phyloP scores from a whole-genome alignment of 2,113 vertebrate species.

The human (Homo sapiens) region GRCh38 chr11:41613501-41614000 shows the following conservation, averaged over 20 bases:
- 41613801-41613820: neutral
- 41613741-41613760: neutral
- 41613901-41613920: neutral
- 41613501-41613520: neutral
- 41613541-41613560: slow-evolving; percentile 15
- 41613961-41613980: neutral
- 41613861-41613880: neutral
- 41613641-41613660: neutral
- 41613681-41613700: neutral
- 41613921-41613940: neutral
- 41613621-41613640: neutral
- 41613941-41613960: fast-evolving
- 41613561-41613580: neutral
- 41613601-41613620: too few relatives aligned
- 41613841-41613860: neutral
- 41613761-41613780: neutral
- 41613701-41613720: neutral
- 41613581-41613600: neutral
- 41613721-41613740: neutral
- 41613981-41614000: neutral
- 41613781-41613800: neutral
- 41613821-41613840: neutral
- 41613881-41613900: too few relatives aligned
- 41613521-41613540: neutral
- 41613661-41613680: neutral